Percentiles rank a stretch among this genome's conserved stretches.
Conservation (phyloP, 2,888 invertebrate species). For the Lepas anatifera region DNA sequence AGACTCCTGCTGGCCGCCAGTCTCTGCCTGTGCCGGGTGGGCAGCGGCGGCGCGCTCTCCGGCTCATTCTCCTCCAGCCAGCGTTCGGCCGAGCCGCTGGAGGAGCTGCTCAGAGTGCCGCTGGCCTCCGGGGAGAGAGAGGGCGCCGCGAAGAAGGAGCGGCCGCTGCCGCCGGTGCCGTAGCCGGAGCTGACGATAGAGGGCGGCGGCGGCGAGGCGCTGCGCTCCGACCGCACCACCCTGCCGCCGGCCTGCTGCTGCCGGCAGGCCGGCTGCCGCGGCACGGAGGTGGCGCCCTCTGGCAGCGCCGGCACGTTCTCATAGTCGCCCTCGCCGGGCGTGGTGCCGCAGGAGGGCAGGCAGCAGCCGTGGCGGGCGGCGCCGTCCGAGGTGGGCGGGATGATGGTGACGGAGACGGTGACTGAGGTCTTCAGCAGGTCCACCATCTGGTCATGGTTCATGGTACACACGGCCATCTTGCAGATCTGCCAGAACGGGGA, state of each 20-base stretch:
- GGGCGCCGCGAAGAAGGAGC: constrained; percentile 31
- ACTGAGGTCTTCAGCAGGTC: constrained; percentile 79
- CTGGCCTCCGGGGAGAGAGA: background rate
- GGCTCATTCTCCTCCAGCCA: background rate
- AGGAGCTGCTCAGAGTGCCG: constrained; percentile 7
- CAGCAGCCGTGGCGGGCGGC: background rate
- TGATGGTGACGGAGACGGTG: constrained; percentile 69
- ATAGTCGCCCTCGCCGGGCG: constrained; percentile 46
- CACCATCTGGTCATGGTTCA: constrained; percentile 85
- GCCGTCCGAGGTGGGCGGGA: constrained; percentile 44
- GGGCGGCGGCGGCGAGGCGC: constrained; percentile 46
- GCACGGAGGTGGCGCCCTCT: background rate
- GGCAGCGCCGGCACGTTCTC: constrained; percentile 47
- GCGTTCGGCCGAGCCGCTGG: constrained; percentile 9
- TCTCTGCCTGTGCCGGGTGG: background rate
- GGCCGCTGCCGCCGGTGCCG: constrained; percentile 53
- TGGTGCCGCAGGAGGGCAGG: background rate
- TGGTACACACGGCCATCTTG: constrained; percentile 74
- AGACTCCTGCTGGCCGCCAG: background rate
- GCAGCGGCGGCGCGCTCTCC: constrained; percentile 8
- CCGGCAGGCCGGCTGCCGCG: background rate
- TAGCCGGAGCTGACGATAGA: constrained; percentile 73
- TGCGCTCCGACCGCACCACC: background rate
- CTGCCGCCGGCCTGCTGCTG: background rate
- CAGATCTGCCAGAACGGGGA: constrained; percentile 45